phyloP scores from a whole-genome alignment of 2,888 invertebrate genomes.

The Drepana falcataria region DNA sequence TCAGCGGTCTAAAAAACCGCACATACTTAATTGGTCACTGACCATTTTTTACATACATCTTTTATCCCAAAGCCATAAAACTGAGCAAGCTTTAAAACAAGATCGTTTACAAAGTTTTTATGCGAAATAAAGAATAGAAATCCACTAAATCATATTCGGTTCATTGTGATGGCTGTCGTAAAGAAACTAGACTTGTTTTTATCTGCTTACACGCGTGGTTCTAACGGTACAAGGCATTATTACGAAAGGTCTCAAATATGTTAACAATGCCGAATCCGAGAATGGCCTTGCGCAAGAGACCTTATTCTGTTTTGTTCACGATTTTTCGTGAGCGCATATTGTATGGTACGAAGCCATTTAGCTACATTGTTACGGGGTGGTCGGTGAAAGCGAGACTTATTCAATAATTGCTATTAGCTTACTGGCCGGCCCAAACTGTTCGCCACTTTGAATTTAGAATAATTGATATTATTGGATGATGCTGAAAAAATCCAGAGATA shows the following conservation, averaged over 20 bases:
- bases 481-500: background rate
- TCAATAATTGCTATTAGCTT: conserved; percentile 22
- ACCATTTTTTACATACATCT: background rate
- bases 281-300: conserved; percentile 66
- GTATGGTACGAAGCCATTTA: conserved; percentile 45
- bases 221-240: conserved; percentile 59
- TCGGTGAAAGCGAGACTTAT: conserved; percentile 58
- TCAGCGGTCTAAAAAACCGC: conserved; percentile 12
- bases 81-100: conserved; percentile 1
- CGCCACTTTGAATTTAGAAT: no score
- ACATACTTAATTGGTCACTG: conserved; percentile 6
- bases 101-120: conserved; percentile 5
- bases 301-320: conserved; percentile 60
- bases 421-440: background rate
- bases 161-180: conserved; percentile 46
- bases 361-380: conserved; percentile 57
- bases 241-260: conserved; percentile 54
- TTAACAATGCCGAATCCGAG: conserved; percentile 53
- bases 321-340: conserved; percentile 54
- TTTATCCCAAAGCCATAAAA: conserved; percentile 3
- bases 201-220: conserved; percentile 48
- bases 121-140: conserved; percentile 38
- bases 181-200: conserved; percentile 58
- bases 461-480: no score
- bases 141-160: conserved; percentile 65